phyloP scores from a whole-genome alignment of 1,140 invertebrate genomes.

The Papilio polyxenes region DNA sequence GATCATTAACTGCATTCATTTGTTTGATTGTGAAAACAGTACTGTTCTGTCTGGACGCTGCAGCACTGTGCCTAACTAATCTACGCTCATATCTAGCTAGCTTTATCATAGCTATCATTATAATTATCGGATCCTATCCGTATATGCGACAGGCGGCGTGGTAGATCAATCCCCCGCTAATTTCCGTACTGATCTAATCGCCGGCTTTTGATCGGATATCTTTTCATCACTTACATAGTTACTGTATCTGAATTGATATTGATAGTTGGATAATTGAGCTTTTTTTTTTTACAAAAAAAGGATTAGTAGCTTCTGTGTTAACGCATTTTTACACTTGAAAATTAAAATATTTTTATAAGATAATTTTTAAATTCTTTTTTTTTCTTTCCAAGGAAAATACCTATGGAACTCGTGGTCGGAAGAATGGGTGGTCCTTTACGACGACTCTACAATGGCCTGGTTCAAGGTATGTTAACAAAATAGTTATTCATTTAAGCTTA shows the following conservation, averaged over 20 bases:
- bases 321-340: background rate
- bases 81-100: background rate
- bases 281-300: background rate
- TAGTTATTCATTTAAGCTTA: background rate
- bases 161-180: background rate
- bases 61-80: background rate
- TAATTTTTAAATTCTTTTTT: background rate
- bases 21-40: too few species aligned
- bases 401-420: slow-evolving; percentile 89
- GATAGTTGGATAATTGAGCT: background rate
- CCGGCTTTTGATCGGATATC: slow-evolving; percentile 7
- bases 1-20: background rate
- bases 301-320: too few species aligned
- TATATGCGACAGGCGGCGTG: background rate
- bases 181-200: slow-evolving; percentile 17
- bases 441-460: slow-evolving; percentile 90
- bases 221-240: slow-evolving; percentile 27
- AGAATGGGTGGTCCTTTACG: slow-evolving; percentile 90
- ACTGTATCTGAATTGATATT: slow-evolving; percentile 1
- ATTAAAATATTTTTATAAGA: background rate
- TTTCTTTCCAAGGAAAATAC: slow-evolving; percentile 83
- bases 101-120: background rate
- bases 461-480: slow-evolving; percentile 82
- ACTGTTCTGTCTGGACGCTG: background rate
- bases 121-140: background rate